phyloP scores from a whole-genome alignment of 2,888 invertebrate genomes.

The Onchidella celtica region DNA sequence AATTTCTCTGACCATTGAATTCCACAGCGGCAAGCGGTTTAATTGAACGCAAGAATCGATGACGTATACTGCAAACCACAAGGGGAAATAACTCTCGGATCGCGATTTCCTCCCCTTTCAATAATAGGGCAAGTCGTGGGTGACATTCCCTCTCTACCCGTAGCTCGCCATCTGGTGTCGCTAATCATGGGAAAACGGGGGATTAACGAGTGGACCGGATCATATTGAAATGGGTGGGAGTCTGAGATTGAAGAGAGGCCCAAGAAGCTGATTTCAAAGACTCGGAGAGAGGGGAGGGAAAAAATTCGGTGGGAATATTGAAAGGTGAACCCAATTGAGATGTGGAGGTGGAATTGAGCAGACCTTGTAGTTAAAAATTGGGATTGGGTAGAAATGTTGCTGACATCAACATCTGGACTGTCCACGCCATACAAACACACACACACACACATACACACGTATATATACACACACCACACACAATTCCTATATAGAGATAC shows the following conservation, averaged over 20 bases:
- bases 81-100: slow-evolving; percentile 18
- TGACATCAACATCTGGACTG: too few species aligned
- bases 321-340: too few species aligned
- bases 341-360: too few species aligned
- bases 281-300: not conserved
- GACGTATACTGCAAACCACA: slow-evolving; percentile 21
- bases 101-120: slow-evolving; percentile 26
- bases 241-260: not conserved
- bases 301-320: not conserved
- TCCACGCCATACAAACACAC: too few species aligned
- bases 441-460: too few species aligned
- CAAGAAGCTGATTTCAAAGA: not conserved
- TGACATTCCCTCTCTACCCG: not conserved
- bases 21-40: slow-evolving; percentile 25
- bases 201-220: not conserved
- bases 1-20: not conserved
- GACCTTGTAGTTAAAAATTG: too few species aligned
- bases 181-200: not conserved
- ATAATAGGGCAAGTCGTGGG: slow-evolving; percentile 7
- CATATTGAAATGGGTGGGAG: not conserved
- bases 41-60: slow-evolving; percentile 38
- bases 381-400: too few species aligned
- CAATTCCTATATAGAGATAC: too few species aligned
- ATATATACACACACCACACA: too few species aligned
- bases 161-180: not conserved